Conservation (phyloP, 2,888 invertebrate genomes). For the Ctena decussata region DNA sequence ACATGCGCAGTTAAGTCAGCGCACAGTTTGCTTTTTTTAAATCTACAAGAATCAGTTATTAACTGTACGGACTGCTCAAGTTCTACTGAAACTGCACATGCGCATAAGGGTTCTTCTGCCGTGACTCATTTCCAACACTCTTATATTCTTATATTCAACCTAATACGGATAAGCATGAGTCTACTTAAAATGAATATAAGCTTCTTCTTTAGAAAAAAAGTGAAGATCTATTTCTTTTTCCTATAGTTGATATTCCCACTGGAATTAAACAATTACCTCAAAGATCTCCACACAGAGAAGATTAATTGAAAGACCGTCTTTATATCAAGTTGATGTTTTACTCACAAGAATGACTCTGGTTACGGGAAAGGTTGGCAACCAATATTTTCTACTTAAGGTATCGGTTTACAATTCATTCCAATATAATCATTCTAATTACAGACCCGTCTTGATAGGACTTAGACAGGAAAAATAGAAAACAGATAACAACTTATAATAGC, state of each 20-base stretch:
- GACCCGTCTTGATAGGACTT: neutral
- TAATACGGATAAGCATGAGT: no score
- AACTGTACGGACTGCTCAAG: no score
- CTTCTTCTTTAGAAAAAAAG: neutral
- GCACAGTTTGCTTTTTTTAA: no score
- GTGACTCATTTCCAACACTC: no score
- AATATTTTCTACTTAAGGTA: constrained; percentile 54
- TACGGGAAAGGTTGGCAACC: neutral
- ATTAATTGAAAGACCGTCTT: neutral
- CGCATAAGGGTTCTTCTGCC: no score
- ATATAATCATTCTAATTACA: constrained; percentile 15
- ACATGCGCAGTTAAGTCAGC: no score
- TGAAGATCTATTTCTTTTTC: neutral
- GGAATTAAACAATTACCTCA: neutral
- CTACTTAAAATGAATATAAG: no score
- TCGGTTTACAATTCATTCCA: constrained; percentile 53
- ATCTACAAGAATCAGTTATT: no score
- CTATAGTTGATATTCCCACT: neutral
- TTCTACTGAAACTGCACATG: no score
- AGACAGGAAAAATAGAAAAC: neutral
- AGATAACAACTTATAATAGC: neutral
- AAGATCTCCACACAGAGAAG: neutral
- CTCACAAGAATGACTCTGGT: neutral
- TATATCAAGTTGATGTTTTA: neutral
- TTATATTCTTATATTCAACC: no score